Conservation (phyloP, 2,888 invertebrate species). For the Nemurella pictetii region DNA sequence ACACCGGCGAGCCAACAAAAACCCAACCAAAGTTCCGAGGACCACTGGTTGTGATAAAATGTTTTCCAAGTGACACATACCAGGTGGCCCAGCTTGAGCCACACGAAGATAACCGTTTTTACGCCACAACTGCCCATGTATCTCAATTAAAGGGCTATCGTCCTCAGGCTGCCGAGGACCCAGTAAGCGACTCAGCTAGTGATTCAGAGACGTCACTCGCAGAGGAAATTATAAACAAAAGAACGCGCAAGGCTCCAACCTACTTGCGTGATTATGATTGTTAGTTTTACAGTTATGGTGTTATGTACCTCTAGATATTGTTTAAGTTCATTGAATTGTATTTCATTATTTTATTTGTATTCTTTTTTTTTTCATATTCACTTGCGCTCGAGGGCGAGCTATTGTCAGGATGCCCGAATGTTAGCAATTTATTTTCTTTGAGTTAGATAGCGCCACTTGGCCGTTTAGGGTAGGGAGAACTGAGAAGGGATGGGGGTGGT, state of each 20-base stretch:
- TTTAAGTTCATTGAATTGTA: too few relatives aligned
- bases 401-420: neutral
- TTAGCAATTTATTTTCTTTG: neutral
- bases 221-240: neutral
- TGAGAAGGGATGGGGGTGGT: too few relatives aligned
- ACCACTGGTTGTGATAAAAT: neutral
- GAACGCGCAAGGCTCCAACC: neutral
- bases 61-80: neutral
- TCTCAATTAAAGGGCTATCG: neutral
- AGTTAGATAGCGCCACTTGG: too few relatives aligned
- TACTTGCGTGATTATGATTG: neutral
- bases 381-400: neutral
- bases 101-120: neutral
- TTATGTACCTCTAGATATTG: too few relatives aligned
- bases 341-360: too few relatives aligned
- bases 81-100: neutral
- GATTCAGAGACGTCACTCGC: neutral
- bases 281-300: too few relatives aligned
- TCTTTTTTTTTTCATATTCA: too few relatives aligned
- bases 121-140: constrained; percentile 11
- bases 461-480: too few relatives aligned
- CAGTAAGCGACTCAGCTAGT: neutral
- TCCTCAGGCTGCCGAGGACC: neutral
- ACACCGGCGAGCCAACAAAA: neutral
- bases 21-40: neutral